Base-by-base conservation (phyloP, 2,113 vertebrate genomes). In the Edolisoma coerulescens region DNA sequence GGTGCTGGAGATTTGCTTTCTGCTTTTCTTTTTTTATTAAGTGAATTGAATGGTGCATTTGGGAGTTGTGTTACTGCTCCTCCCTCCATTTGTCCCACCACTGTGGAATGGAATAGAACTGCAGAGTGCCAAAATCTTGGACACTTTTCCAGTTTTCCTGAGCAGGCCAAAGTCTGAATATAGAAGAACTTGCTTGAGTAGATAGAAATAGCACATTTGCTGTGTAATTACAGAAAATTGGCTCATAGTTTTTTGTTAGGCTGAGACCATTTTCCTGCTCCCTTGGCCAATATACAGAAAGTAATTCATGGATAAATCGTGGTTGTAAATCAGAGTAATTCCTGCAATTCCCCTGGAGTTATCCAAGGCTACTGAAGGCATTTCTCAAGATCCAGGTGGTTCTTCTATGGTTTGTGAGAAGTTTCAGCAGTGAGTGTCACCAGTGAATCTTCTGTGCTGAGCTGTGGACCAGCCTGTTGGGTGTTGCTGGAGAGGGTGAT, bases 51-150 rank as follows among this genome's bases (percentile, higher is more conserved):
- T 28, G n/a, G 52, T 16, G 20, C 53, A 1, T 22, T 35, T 64
- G 77, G 78, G 87, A 79, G 27, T 50, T 54, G 57, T 30, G 54
- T 65, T n/a, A 6, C 18, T 82, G 3, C 69, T 78, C 60, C 60
- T 95, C 59, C 39, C 80, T 60, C n/a, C 1, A 0, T 16, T 39
- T 0, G 1, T 47, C 64, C 67, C 71, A 35, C 71, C 4, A 1
- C 1, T 7, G n/a, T 79, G 35, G 44, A 20, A 14, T 8, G 87
- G 87, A 53, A 10, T 5, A 37, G 63, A 61, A 19, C 30, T 64
- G 39, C 20, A 3, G 60, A 75, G 61, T 87, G 74, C 84, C 82
- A 53, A 39, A 41, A 10, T 39, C 50, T 56, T 16, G 33, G 84
- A 73, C 37, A 16, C 53, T 87, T 68, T 37, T 41, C 65, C 39